Conservation (phyloP, 2,888 invertebrate genomes). For the Volucella inanis region DNA sequence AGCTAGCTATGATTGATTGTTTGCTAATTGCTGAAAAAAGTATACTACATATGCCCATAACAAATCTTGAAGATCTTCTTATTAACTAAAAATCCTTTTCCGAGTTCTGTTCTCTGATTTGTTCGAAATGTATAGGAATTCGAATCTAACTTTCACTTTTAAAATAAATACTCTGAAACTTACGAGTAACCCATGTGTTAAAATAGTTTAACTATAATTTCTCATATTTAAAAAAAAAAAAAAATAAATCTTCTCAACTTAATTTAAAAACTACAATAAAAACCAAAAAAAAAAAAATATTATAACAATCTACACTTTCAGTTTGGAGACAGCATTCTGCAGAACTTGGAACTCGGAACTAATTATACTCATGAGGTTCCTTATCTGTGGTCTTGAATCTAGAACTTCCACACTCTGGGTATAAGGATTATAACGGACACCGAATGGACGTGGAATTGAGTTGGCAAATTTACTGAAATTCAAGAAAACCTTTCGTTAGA, state of each 20-base stretch:
- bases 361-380: conserved; percentile 91
- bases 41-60: no score
- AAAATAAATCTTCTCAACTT: conserved; percentile 28
- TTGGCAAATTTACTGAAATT: conserved; percentile 93
- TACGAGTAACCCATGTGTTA: neutral
- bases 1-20: no score
- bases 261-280: conserved; percentile 8
- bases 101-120: no score
- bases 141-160: no score
- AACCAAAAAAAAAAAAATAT: neutral
- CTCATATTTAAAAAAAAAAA: conserved; percentile 4
- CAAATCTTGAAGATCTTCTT: no score
- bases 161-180: no score
- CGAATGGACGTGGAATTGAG: conserved; percentile 95
- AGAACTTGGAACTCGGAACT: conserved; percentile 91
- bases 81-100: no score
- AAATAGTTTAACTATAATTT: conserved; percentile 1
- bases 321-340: conserved; percentile 89
- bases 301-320: conserved; percentile 83
- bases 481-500: conserved; percentile 3
- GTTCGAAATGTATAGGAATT: no score
- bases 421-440: conserved; percentile 97
- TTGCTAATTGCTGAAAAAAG: no score
- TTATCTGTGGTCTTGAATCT: conserved; percentile 95
- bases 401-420: conserved; percentile 97